phyloP scores from a whole-genome alignment of 2,888 invertebrate species.

The Caenorhabditis japonica region DNA sequence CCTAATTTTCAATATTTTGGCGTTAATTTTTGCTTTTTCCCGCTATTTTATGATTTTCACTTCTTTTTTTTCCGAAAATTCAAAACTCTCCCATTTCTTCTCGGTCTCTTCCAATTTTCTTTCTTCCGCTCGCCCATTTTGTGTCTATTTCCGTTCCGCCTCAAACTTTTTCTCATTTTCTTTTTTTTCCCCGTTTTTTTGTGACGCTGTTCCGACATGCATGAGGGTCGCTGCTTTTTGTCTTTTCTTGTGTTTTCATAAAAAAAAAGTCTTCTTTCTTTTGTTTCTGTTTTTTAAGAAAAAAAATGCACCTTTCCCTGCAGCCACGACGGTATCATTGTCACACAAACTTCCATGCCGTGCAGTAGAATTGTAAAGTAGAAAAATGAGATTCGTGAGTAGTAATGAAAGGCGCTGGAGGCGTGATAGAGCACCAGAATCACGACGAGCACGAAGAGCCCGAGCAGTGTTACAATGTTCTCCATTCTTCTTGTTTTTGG shows the following conservation, averaged over 20 bases:
- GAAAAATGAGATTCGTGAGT: conserved; percentile 55
- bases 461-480: conserved; percentile 14
- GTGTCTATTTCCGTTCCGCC: no score
- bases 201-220: conserved; percentile 40
- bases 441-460: conserved; percentile 24
- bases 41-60: no score
- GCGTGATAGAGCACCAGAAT: conserved; percentile 46
- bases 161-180: background rate
- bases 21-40: no score
- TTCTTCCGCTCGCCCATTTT: no score
- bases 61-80: background rate
- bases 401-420: conserved; percentile 54
- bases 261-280: background rate
- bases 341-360: conserved; percentile 56
- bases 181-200: conserved; percentile 5
- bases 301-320: conserved; percentile 53
- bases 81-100: background rate
- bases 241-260: conserved; percentile 15
- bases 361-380: conserved; percentile 61
- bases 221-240: conserved; percentile 9
- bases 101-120: background rate
- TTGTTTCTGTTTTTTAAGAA: background rate
- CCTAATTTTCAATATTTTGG: no score
- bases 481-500: no score
- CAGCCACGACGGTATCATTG: conserved; percentile 59